Evolutionary conservation across 1,140 invertebrate species (phyloP).

Genomic region (Diabrotica undecimpunctata): DNA sequence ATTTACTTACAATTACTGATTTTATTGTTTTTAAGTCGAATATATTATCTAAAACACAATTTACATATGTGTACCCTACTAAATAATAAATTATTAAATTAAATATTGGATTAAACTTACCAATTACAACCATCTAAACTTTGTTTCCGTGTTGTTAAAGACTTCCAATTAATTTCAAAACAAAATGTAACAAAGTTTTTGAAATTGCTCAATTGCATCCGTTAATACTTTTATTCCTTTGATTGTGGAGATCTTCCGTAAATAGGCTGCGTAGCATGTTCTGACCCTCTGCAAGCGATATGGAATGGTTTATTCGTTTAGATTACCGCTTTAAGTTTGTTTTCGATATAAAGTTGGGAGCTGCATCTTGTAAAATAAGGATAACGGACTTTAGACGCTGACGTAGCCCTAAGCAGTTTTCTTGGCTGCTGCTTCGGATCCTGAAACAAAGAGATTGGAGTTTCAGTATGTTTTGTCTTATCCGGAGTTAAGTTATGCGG

Average conservation of each 20-base stretch:
- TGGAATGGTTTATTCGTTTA: constrained; percentile 4
- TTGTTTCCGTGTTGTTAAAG: too few species aligned
- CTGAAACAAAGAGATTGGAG: constrained; percentile 9
- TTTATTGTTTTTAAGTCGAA: too few species aligned
- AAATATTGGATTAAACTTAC: too few species aligned
- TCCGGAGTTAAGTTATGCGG: background rate
- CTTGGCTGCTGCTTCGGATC: background rate
- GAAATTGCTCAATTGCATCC: background rate
- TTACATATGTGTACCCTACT: too few species aligned
- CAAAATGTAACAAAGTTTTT: too few species aligned
- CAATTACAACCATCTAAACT: too few species aligned
- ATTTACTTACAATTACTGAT: too few species aligned
- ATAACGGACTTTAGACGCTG: constrained; percentile 1
- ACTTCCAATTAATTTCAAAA: too few species aligned
- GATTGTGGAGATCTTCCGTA: background rate
- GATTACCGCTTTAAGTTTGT: constrained; percentile 3
- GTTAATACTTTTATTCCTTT: background rate
- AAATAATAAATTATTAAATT: too few species aligned
- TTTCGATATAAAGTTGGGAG: constrained; percentile 7
- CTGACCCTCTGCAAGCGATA: background rate
- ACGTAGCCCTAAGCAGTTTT: background rate
- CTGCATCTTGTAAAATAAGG: background rate
- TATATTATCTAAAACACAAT: too few species aligned
- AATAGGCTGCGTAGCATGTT: background rate
- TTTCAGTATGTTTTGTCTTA: constrained; percentile 5